Base-by-base conservation (phyloP, 2,888 invertebrate genomes). In the Sphaerophoria taeniata region DNA sequence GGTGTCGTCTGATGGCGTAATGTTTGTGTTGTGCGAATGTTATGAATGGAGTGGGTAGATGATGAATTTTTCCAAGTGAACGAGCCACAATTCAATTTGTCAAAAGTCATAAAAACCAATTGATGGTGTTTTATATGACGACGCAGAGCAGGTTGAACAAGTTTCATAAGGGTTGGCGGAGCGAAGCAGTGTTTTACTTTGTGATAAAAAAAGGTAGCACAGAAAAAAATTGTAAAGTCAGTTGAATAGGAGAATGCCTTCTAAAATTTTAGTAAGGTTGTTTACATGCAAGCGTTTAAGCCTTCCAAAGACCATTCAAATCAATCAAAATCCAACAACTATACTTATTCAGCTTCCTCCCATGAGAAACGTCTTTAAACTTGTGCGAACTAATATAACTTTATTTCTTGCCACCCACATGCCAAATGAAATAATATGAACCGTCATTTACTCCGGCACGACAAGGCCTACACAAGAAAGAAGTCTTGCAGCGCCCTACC, bases 71-170 rank as follows among this genome's bases (percentile, higher is more conserved):
- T 90, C 89, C 90, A 89, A 90, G 88, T 88, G 90, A 89, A 88
- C 88, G 89, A 86, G 83, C 87, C 88, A 88, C 90, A 88, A 89
- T 90, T 91, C 91, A 91, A 90, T 91, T 91, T 91, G 91, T 91
- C 91, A 91, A 91, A 90, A 89, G 88, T 86, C 80, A 82, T 81
- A 85, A 85, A 85, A 77, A 58, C 76, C 76, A 70, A 85, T 77
- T 53, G 67, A 39, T 14, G 7, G 24, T 24, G 49, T 39, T 43
- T 3, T 67, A 53, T 53, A 67, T 9, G 7, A 39, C 3, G 16
- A 39, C 24, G 60, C 24, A 0, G 43, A 6, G 14, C 7, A 33
- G 49, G 51, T 12, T 36, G n/a, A 7, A 63, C n/a, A 34, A 49
- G 49, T 65, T 65, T 65, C 65, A 65, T 49, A 16, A 67, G 53